A percentile compares a stretch with the other conserved stretches of the same genome.
phyloP scores from a whole-genome alignment of 92 coral and sea anemone genomes.

The Zoanthus gigantus region DNA sequence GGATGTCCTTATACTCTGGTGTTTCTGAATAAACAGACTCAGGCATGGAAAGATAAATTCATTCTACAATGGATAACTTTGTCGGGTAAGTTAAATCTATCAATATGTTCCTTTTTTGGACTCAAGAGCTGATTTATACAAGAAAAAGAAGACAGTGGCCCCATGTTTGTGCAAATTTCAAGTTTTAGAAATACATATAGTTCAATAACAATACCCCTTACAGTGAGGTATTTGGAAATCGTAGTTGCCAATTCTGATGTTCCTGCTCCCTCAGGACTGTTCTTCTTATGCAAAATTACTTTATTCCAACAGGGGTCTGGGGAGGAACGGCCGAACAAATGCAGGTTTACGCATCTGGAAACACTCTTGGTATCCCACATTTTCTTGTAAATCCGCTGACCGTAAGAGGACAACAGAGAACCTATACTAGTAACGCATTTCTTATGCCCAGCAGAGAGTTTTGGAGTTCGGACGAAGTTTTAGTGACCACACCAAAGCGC shows the following conservation, averaged over 20 bases:
- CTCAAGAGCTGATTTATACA: no score
- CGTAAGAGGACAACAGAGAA: conserved; percentile 78
- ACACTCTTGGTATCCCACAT: conserved; percentile 74
- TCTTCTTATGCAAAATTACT: not conserved
- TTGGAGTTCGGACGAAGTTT: conserved; percentile 78
- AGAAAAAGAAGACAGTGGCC: no score
- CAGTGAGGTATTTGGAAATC: no score
- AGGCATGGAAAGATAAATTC: conserved; percentile 80
- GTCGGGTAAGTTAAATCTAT: conserved; percentile 62
- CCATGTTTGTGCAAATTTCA: no score
- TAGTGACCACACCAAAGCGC: conserved; percentile 75
- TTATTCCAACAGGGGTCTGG: conserved; percentile 75
- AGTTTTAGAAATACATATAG: no score
- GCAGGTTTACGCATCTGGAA: conserved; percentile 79
- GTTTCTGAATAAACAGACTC: conserved; percentile 78
- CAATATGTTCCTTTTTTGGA: no score
- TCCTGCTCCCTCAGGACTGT: no score
- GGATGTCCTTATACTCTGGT: conserved; percentile 83
- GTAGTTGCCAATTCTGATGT: no score
- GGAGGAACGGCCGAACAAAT: conserved; percentile 76
- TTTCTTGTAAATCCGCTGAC: conserved; percentile 75
- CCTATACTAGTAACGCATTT: conserved; percentile 72
- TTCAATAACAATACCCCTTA: no score
- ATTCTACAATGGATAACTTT: conserved; percentile 84
- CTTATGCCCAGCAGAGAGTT: conserved; percentile 84